Evolutionary conservation across 2,888 invertebrate genomes (phyloP).

Genomic region (Ophion ventricosus): DNA sequence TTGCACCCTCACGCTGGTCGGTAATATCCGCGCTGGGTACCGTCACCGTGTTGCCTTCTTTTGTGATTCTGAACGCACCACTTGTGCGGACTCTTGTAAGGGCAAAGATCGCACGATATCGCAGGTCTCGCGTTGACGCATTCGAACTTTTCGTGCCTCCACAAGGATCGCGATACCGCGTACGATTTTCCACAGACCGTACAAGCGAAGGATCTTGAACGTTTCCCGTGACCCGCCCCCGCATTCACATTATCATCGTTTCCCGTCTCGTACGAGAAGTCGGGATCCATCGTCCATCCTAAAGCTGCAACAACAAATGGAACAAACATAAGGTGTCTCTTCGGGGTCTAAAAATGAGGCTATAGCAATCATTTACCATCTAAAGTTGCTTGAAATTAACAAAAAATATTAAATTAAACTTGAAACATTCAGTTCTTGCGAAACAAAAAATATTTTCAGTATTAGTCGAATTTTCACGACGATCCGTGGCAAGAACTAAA

Average conservation of each 20-base stretch:
- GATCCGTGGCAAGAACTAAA: background rate
- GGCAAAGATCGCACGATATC: constrained; percentile 74
- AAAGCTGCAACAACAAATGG: constrained; percentile 59
- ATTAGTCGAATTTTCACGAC: background rate
- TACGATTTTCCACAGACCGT: constrained; percentile 78
- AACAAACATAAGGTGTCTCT: constrained; percentile 30
- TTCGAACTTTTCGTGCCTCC: constrained; percentile 80
- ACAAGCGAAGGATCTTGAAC: constrained; percentile 71
- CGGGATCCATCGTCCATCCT: constrained; percentile 47
- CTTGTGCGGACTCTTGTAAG: constrained; percentile 78
- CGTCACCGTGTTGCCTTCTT: constrained; percentile 72
- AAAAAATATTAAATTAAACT: background rate
- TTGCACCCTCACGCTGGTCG: constrained; percentile 26
- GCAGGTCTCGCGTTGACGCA: constrained; percentile 79
- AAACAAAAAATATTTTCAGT: background rate
- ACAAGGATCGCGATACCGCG: constrained; percentile 77
- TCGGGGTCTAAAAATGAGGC: constrained; percentile 31
- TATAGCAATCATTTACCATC: constrained; percentile 30
- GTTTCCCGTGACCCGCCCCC: constrained; percentile 12
- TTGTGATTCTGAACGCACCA: constrained; percentile 80
- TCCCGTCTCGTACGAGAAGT: constrained; percentile 48
- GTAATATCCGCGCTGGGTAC: background rate
- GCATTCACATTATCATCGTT: constrained; percentile 42
- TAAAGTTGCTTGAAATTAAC: background rate
- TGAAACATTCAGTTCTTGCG: background rate